Evolutionary conservation across 1,140 invertebrate species (phyloP).

Genomic region (Brachionus plicatilis): DNA sequence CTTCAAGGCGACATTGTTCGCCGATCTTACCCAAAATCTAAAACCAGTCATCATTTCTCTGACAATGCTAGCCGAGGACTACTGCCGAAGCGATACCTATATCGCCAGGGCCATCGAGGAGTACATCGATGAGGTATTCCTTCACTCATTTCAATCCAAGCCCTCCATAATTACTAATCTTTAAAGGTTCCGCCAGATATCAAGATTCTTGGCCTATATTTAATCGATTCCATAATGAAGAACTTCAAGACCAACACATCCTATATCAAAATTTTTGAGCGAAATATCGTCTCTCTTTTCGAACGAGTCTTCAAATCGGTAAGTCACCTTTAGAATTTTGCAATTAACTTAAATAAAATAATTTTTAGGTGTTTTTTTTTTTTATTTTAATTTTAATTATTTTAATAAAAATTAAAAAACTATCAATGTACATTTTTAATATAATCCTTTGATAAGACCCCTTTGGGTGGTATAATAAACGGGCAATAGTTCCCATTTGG

Average conservation of each 20-base stretch:
- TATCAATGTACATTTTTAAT: not conserved
- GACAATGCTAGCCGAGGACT: slow-evolving; percentile 39
- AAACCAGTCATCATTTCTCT: slow-evolving; percentile 37
- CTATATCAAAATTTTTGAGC: slow-evolving; percentile 37
- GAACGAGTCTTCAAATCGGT: slow-evolving; percentile 15
- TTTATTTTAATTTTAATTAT: not conserved
- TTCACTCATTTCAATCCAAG: not conserved
- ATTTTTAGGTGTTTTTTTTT: not conserved
- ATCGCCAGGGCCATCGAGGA: slow-evolving; percentile 21
- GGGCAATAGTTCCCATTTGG: not conserved
- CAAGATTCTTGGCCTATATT: slow-evolving; percentile 10
- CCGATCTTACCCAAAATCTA: slow-evolving; percentile 23
- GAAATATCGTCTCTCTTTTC: not conserved
- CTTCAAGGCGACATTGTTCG: not conserved
- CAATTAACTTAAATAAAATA: not conserved
- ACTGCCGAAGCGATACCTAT: not conserved
- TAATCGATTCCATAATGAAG: slow-evolving; percentile 39
- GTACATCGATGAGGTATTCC: slow-evolving; percentile 3
- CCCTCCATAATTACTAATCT: not conserved
- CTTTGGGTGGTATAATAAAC: not conserved
- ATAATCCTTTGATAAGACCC: not conserved
- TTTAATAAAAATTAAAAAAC: not conserved
- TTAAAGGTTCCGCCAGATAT: not conserved
- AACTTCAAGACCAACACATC: slow-evolving; percentile 16
- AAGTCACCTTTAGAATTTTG: not conserved